Evolutionary conservation across 2,113 vertebrate species (phyloP).

Genomic region (Empidonax traillii): DNA sequence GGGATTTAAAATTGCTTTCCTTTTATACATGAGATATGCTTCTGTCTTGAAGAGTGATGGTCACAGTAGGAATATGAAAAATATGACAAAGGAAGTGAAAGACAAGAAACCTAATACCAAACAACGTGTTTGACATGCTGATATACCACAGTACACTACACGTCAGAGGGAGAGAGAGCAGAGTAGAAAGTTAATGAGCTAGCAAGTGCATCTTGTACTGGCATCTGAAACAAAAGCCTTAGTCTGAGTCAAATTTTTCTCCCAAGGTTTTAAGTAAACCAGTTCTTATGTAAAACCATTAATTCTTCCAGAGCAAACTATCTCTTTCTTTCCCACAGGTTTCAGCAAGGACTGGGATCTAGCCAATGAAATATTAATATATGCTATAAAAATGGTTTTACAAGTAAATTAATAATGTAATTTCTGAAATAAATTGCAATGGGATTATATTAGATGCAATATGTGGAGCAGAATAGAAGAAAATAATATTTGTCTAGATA

Average conservation of each 20-base stretch:
- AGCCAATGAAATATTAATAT: background rate
- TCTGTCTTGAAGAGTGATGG: background rate
- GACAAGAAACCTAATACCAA: background rate
- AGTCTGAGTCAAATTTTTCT: background rate
- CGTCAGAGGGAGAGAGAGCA: background rate
- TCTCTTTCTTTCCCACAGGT: background rate
- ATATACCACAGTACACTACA: background rate
- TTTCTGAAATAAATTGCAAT: background rate
- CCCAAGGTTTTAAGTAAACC: background rate
- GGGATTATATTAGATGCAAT: background rate
- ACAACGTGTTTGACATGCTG: background rate
- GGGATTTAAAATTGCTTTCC: background rate
- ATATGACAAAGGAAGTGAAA: background rate
- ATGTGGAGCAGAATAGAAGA: background rate
- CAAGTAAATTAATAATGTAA: background rate
- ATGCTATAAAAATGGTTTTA: background rate
- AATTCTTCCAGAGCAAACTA: background rate
- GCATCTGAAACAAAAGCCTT: background rate
- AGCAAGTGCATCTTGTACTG: background rate
- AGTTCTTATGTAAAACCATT: background rate
- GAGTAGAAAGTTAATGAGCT: background rate
- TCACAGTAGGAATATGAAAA: background rate
- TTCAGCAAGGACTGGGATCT: background rate
- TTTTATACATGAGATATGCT: background rate
- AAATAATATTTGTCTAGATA: background rate